Percentiles rank a stretch among this genome's conserved stretches.
Evolutionary conservation across 2,113 vertebrate genomes (phyloP).

Genomic region (Xenopus tropicalis): DNA sequence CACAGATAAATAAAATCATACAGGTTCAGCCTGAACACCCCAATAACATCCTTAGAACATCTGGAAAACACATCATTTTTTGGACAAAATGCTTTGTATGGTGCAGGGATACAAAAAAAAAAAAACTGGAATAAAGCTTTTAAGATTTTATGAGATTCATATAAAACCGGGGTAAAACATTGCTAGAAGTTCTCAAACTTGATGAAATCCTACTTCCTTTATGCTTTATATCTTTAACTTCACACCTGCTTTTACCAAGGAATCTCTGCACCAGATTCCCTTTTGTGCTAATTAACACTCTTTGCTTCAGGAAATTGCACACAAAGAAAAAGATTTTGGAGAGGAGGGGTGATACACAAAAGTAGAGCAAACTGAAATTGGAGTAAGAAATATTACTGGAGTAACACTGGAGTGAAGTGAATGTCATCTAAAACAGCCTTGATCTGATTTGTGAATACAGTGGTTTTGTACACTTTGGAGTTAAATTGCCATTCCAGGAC

Average conservation of each 20-base stretch:
- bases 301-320: not conserved
- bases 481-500: too few relatives aligned
- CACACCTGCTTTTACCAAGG: not conserved
- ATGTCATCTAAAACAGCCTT: too few relatives aligned
- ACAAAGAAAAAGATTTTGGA: too few relatives aligned
- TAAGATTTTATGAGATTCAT: constrained; percentile 7
- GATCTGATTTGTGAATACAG: too few relatives aligned
- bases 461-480: too few relatives aligned
- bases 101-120: constrained; percentile 14
- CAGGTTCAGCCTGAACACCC: constrained; percentile 30
- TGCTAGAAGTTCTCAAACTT: not conserved
- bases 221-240: not conserved
- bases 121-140: constrained; percentile 19
- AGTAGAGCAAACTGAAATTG: too few relatives aligned
- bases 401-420: too few relatives aligned
- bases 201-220: not conserved
- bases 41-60: constrained; percentile 32
- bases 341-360: too few relatives aligned
- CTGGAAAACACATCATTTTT: constrained; percentile 38
- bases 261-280: constrained; percentile 1
- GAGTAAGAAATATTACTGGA: too few relatives aligned
- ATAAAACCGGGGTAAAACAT: constrained; percentile 6
- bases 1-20: constrained; percentile 40
- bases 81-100: constrained; percentile 13
- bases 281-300: constrained; percentile 8